Conservation (phyloP, 2,888 invertebrate species). For the Cataglyphis albicans region DNA sequence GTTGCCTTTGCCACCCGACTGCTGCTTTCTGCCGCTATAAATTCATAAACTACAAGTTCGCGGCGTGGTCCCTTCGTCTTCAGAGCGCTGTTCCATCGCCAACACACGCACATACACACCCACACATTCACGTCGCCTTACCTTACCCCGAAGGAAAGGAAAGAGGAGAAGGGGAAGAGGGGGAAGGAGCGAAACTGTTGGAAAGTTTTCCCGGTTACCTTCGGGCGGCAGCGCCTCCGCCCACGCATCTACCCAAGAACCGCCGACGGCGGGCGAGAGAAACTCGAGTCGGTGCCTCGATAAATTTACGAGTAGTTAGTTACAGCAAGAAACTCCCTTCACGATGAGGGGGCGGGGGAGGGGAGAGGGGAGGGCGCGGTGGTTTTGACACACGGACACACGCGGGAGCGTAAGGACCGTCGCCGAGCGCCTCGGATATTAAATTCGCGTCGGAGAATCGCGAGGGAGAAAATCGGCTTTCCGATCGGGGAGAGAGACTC, state of each 20-base stretch:
- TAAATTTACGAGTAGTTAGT: conserved; percentile 84
- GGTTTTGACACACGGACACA: conserved; percentile 70
- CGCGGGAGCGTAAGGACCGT: conserved; percentile 42
- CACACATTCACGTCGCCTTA: conserved; percentile 19
- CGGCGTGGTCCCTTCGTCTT: conserved; percentile 63
- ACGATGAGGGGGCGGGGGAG: conserved; percentile 20
- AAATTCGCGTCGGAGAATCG: conserved; percentile 59
- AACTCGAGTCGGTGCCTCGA: conserved; percentile 81
- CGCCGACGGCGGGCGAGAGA: conserved; percentile 74
- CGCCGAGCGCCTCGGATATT: conserved; percentile 50
- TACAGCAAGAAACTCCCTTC: conserved; percentile 81
- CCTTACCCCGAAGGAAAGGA: conserved; percentile 12
- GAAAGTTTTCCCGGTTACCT: conserved; percentile 79
- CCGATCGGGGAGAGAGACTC: conserved; percentile 38
- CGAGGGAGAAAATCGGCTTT: conserved; percentile 49
- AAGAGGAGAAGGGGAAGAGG: background rate
- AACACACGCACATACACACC: conserved; percentile 7
- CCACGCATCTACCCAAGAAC: conserved; percentile 61
- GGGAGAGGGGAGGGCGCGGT: conserved; percentile 39
- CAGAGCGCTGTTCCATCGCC: conserved; percentile 54
- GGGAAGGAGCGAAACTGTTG: conserved; percentile 68
- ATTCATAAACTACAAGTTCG: conserved; percentile 85
- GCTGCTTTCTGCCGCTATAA: conserved; percentile 84
- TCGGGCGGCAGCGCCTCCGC: conserved; percentile 59
- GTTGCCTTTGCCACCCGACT: conserved; percentile 77